A percentile compares a stretch with the other conserved stretches of the same genome.
phyloP scores from a whole-genome alignment of 2,888 invertebrate genomes.

The Tridacna gigas region DNA sequence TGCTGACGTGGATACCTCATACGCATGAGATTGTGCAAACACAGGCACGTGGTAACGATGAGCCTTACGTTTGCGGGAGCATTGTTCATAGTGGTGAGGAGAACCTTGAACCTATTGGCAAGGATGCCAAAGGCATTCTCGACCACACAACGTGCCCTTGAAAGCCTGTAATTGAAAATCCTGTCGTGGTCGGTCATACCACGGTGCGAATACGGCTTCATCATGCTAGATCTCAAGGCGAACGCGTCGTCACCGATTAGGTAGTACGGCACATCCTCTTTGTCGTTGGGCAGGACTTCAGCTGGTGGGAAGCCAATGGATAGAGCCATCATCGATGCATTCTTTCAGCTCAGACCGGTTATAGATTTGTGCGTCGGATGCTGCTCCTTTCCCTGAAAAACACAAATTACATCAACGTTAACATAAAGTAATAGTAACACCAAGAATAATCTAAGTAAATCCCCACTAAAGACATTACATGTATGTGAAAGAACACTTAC shows the following conservation, averaged over 20 bases:
- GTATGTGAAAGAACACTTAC: conserved; percentile 33
- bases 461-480: conserved; percentile 34
- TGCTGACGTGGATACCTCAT: conserved; percentile 44
- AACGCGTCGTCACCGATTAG: conserved; percentile 46
- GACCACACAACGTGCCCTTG: conserved; percentile 41
- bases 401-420: conserved; percentile 19
- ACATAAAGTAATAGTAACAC: neutral
- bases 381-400: too few relatives aligned
- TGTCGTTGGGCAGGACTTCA: conserved; percentile 41
- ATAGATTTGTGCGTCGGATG: conserved; percentile 36
- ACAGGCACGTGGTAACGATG: conserved; percentile 43
- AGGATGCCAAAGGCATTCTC: conserved; percentile 58
- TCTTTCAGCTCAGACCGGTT: conserved; percentile 44
- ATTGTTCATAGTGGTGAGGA: conserved; percentile 56
- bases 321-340: conserved; percentile 42
- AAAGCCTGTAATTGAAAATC: conserved; percentile 30
- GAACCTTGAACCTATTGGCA: conserved; percentile 38
- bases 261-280: conserved; percentile 43
- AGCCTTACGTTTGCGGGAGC: conserved; percentile 36
- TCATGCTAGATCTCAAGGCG: conserved; percentile 30
- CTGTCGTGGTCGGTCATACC: conserved; percentile 24
- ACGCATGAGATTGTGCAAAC: conserved; percentile 57
- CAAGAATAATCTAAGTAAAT: conserved; percentile 26
- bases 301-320: conserved; percentile 41
- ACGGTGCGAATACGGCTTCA: conserved; percentile 38